A percentile compares a stretch with the other conserved stretches of the same genome.
phyloP scores from a whole-genome alignment of 2,888 invertebrate genomes.

The Platypus cylindrus region DNA sequence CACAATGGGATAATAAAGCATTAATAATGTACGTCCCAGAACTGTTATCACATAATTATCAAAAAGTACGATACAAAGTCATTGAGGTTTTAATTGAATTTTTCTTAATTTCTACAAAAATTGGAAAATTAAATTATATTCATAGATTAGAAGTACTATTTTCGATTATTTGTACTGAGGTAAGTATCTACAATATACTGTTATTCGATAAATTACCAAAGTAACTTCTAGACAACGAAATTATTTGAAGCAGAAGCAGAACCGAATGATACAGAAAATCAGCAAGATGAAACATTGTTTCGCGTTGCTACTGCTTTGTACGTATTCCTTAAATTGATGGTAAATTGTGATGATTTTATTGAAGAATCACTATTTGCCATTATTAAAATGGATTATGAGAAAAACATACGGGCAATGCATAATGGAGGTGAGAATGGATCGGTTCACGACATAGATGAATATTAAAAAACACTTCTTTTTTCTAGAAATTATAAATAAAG shows the following conservation, averaged over 20 bases:
- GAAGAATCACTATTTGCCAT: slow-evolving; percentile 42
- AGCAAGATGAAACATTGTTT: slow-evolving; percentile 47
- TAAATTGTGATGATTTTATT: slow-evolving; percentile 39
- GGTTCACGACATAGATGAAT: too few species aligned
- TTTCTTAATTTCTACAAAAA: slow-evolving; percentile 20
- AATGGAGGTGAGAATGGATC: slow-evolving; percentile 8
- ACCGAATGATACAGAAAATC: slow-evolving; percentile 29
- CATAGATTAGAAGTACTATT: slow-evolving; percentile 27
- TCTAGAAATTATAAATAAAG: slow-evolving; percentile 20
- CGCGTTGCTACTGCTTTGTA: slow-evolving; percentile 46
- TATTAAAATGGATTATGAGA: slow-evolving; percentile 40
- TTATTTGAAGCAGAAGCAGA: slow-evolving; percentile 34
- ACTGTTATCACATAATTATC: slow-evolving; percentile 32
- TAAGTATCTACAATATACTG: slow-evolving; percentile 8
- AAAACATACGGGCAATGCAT: slow-evolving; percentile 24
- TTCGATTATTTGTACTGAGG: slow-evolving; percentile 25
- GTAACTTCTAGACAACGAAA: slow-evolving; percentile 21
- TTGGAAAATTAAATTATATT: slow-evolving; percentile 16
- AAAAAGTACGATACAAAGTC: slow-evolving; percentile 33
- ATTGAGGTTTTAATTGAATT: slow-evolving; percentile 30
- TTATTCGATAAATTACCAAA: neutral
- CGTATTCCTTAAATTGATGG: slow-evolving; percentile 40
- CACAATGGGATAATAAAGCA: slow-evolving; percentile 21
- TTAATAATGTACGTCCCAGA: slow-evolving; percentile 21
- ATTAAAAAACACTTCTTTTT: too few species aligned